Percentiles rank a stretch among this genome's conserved stretches.
phyloP scores from a whole-genome alignment of 2,113 vertebrate genomes.

The Urocolius indicus region DNA sequence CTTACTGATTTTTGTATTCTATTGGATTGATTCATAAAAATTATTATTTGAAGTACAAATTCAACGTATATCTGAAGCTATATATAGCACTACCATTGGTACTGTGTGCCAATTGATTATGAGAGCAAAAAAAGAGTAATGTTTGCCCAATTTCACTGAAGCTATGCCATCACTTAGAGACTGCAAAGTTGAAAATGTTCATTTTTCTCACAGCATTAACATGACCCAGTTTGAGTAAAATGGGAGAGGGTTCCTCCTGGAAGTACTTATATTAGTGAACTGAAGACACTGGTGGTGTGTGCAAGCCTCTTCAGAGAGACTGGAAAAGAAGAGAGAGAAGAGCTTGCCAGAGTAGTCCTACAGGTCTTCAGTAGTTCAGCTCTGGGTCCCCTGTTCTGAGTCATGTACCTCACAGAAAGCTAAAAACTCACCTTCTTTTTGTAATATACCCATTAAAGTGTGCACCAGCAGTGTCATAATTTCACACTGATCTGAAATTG shows the following conservation, averaged over 20 bases:
- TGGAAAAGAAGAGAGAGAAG: not conserved
- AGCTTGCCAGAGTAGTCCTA: not conserved
- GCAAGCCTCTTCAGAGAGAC: not conserved
- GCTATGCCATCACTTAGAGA: not conserved
- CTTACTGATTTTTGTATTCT: not conserved
- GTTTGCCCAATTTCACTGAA: not conserved
- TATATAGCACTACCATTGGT: not conserved
- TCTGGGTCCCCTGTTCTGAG: not conserved
- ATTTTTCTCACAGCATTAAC: not conserved
- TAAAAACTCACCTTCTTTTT: not conserved
- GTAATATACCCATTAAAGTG: not conserved
- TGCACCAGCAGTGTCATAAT: not conserved
- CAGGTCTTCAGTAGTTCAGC: not conserved
- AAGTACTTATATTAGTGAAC: not conserved
- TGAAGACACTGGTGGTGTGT: not conserved
- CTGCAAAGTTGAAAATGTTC: not conserved
- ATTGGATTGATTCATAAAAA: not conserved
- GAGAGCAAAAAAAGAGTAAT: not conserved
- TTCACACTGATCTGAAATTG: not conserved
- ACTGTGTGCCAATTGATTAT: not conserved
- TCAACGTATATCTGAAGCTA: not conserved
- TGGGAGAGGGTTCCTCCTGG: not conserved
- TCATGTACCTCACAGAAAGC: not conserved
- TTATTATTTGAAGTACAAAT: not conserved
- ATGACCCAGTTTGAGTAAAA: not conserved